phyloP scores from a whole-genome alignment of 2,888 invertebrate species.

The Exocentrus adspersus region DNA sequence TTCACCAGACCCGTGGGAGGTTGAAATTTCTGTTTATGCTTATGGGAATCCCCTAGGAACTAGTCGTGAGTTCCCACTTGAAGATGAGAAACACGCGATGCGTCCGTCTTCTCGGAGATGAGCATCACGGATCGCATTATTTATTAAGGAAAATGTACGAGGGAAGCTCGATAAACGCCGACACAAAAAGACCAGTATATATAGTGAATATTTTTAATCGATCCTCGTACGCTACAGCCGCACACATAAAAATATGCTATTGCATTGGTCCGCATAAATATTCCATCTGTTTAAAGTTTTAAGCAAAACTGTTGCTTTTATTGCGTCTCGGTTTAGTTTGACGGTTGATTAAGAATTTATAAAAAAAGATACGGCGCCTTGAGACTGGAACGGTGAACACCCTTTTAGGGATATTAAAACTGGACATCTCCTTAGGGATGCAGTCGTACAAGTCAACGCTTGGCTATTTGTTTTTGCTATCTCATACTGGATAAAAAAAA shows the following conservation, averaged over 20 bases:
- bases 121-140: constrained; percentile 4
- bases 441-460: neutral
- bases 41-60: constrained; percentile 15
- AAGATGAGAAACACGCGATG: constrained; percentile 10
- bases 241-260: constrained; percentile 7
- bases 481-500: too few relatives aligned
- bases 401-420: constrained; percentile 15
- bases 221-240: neutral
- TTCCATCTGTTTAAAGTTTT: neutral
- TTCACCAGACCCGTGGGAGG: neutral
- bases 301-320: constrained; percentile 12
- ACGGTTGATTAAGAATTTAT: constrained; percentile 11
- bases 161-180: neutral
- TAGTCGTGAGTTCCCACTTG: neutral
- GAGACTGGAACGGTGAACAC: neutral
- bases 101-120: neutral
- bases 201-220: neutral
- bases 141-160: constrained; percentile 14
- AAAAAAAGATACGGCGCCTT: constrained; percentile 1
- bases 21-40: constrained; percentile 11
- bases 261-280: constrained; percentile 2
- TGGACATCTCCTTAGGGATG: neutral
- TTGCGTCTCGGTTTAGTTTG: constrained; percentile 7
- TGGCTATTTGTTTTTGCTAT: neutral
- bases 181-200: neutral